Percentiles rank a stretch among this genome's conserved stretches.
These are phyloP conservation scores for Pasiphila rectangulata DNA, from an alignment of 2,888 invertebrate genomes.

Conservation along the genomic window DNA sequence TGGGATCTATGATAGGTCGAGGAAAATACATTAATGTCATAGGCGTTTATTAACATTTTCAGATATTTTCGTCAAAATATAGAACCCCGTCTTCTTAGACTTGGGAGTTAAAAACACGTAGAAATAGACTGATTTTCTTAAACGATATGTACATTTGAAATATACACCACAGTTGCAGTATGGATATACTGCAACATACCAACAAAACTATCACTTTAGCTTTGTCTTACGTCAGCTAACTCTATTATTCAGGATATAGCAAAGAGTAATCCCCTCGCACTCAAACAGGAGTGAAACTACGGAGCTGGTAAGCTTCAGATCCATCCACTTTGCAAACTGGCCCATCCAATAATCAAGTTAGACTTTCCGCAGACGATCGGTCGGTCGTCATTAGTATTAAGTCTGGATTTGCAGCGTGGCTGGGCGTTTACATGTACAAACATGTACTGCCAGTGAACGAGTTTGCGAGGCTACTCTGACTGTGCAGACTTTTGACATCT, in stretches of 20 bases:
- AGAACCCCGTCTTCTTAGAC: too few relatives aligned
- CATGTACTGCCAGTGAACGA: background rate
- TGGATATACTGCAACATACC: too few relatives aligned
- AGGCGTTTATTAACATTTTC: background rate
- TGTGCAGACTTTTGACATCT: too few relatives aligned
- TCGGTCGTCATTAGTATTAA: constrained; percentile 23
- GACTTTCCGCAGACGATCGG: constrained; percentile 28
- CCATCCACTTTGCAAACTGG: constrained; percentile 31
- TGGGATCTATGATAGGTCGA: too few relatives aligned
- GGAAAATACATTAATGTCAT: too few relatives aligned
- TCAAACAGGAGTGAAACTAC: constrained; percentile 26
- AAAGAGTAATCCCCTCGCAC: constrained; percentile 25
- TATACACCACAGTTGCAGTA: too few relatives aligned
- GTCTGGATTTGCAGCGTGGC: constrained; percentile 8
- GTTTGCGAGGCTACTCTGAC: too few relatives aligned
- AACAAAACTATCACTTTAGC: constrained; percentile 17
- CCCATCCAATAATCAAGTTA: constrained; percentile 32
- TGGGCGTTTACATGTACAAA: background rate
- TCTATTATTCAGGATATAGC: constrained; percentile 28
- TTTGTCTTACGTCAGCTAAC: constrained; percentile 26
- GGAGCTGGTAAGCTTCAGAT: constrained; percentile 25
- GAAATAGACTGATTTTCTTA: too few relatives aligned
- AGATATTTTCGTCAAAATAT: background rate
- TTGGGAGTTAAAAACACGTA: too few relatives aligned
- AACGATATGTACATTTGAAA: too few relatives aligned